Base-by-base conservation (phyloP, 2,888 invertebrate genomes). In the Smittia aterrima region DNA sequence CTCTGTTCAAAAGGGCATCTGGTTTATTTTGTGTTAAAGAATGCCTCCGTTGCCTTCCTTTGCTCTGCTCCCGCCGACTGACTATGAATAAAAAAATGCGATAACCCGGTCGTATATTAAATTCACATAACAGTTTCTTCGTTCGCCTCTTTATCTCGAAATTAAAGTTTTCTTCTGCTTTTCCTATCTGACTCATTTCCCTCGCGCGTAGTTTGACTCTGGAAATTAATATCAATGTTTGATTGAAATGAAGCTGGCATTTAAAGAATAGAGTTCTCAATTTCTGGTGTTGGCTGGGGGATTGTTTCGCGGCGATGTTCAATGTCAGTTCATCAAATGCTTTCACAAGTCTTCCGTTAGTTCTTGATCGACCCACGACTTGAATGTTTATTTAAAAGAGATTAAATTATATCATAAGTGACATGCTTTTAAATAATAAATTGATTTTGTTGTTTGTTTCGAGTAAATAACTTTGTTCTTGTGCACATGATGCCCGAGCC, bases 1-100 rank as follows among this genome's bases (percentile, higher is more conserved):
- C 40, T 72, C n/a, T 62, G 27, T 72, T 72, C 71, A 66, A 74
- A 72, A 74, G 74, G 74, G 74, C 74, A 74, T 74, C 74, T 74
- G 74, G 62, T 74, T 74, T 74, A 74, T 74, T 74, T 74, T 74
- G 74, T 74, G 74, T 74, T 74, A 67, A 67, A 67, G 64, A 64
- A 27, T 64, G 20, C 58, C 62, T 72, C 72, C n/a, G 64, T 13
- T 64, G 64, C 64, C 64, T 64, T 64, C n/a, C 38, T 72, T 72
- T 58, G n/a, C 38, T 27, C 40, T 62, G 70, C 53, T 58, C 58
- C 58, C 64, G 64, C 64, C 64, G 64, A 58, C 58, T 22, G 58
- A 53, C 70, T 71, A 47, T 53, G 41, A 71, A 71, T 53, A 47
- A 47, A n/a, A 22, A 66, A 71, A 71, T 40, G 72, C 72, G 72